Evolutionary conservation across 2,888 invertebrate species (phyloP).

Genomic region (Protula sp.): DNA sequence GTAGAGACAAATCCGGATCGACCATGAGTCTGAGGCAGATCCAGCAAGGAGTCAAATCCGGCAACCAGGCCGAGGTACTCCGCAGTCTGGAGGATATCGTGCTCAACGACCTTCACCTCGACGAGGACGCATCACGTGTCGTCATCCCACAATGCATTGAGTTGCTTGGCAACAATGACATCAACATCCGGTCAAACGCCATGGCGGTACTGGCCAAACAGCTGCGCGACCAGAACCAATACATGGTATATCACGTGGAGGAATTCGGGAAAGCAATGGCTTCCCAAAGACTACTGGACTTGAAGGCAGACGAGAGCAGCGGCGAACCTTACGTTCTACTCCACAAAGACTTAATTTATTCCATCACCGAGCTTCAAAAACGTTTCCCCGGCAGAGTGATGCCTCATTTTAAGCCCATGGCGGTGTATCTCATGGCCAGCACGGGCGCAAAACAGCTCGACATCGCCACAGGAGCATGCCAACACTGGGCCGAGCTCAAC

Average conservation of each 20-base stretch:
- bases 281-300: not conserved
- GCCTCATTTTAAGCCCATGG: constrained; percentile 11
- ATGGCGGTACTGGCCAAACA: not conserved
- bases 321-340: not conserved
- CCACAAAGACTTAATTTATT: constrained; percentile 9
- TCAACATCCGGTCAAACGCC: not conserved
- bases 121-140: not conserved
- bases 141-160: not conserved
- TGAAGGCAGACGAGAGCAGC: not conserved
- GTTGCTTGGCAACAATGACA: not conserved
- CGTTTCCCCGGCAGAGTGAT: constrained; percentile 10
- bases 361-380: constrained; percentile 13
- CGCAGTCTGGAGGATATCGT: not conserved
- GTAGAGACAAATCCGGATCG: too few relatives aligned
- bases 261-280: not conserved
- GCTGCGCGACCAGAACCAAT: not conserved
- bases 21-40: too few relatives aligned
- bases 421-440: constrained; percentile 10
- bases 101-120: not conserved
- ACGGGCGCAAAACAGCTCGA: constrained; percentile 6
- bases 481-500: constrained; percentile 19
- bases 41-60: too few relatives aligned
- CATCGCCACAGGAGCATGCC: constrained; percentile 15
- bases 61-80: not conserved
- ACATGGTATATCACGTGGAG: not conserved